Base-by-base conservation (phyloP, 2,797 vertebrate species). In the Odontamblyopus rebecca region DNA sequence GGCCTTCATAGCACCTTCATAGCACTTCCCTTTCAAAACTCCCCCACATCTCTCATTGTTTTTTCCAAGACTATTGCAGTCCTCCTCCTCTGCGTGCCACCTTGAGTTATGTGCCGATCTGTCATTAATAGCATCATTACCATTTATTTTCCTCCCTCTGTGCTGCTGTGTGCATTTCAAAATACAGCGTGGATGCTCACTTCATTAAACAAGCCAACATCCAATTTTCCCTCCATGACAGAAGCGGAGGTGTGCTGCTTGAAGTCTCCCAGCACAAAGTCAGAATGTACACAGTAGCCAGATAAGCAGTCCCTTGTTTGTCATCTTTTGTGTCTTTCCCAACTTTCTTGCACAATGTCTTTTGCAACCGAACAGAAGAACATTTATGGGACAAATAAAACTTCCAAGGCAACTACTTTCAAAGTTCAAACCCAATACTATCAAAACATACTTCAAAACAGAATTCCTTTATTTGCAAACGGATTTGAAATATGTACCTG, bases 121-220 rank as follows among this genome's bases (percentile, higher is more conserved):
- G 79, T 89, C 88, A 89, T 89, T 88, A 82, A 86, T 85, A 69
- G 73, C 78, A 73, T 86, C 77, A 86, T 83, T 90, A 84, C 80
- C 85, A 86, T 87, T 81, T 68, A 70, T 80, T 78, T 67, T 53
- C 48, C 62, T 72, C 70, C 57, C 81, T 85, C 71, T 82, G 73
- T 86, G 78, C 76, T 83, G 72, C 79, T 67, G 44, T 83, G 48
- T 77, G 73, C 75, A 80, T 72, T 81, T 85, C 59, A 78, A 85
- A 82, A 69, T 64, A 38, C 35, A 60, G 66, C 77, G 32, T 3
- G 19, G 70, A 76, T 73, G 68, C 70, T 80, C 64, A 71, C 65
- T 68, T 82, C 75, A 75, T 78, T 82, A 77, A 81, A 76, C 75
- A 72, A 76, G 75, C 6, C 57, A 77, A 71, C 71, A 72, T 70